A percentile compares a stretch with the other conserved stretches of the same genome.
Evolutionary conservation across 2,113 vertebrate species (phyloP).

Genomic region (Chascanopsetta lugubris): DNA sequence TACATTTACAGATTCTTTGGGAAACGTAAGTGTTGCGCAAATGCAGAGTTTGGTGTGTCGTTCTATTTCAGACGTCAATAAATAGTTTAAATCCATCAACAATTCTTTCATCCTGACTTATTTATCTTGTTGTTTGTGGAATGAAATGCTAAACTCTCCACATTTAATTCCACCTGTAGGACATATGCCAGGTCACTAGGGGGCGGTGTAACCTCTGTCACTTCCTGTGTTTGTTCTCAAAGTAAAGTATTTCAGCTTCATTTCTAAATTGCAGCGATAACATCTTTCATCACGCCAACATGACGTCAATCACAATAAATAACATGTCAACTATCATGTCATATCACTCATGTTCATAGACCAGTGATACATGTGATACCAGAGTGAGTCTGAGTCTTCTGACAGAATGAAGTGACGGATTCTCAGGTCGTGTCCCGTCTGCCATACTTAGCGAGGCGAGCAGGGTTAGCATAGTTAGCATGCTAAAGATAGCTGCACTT

Average conservation of each 20-base stretch:
- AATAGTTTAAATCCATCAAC: slow-evolving; percentile 67
- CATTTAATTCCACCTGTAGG: too few species aligned
- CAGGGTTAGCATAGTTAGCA: slow-evolving; percentile 50
- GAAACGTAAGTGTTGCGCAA: slow-evolving; percentile 80
- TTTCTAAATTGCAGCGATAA: too few species aligned
- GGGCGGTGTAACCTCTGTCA: too few species aligned
- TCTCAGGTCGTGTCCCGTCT: slow-evolving; percentile 8
- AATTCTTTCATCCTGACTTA: neutral
- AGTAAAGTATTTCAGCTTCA: too few species aligned
- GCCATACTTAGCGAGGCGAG: slow-evolving; percentile 37
- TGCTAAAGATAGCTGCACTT: slow-evolving; percentile 55
- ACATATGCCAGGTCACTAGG: too few species aligned
- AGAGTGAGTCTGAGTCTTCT: neutral
- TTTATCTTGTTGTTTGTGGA: neutral
- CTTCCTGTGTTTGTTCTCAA: too few species aligned
- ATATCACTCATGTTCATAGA: too few species aligned
- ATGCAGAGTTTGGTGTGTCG: slow-evolving; percentile 85
- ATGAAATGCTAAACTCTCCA: too few species aligned
- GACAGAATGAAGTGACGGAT: neutral
- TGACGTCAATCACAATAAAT: too few species aligned
- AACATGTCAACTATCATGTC: too few species aligned
- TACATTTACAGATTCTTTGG: slow-evolving; percentile 81
- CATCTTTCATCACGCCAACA: too few species aligned
- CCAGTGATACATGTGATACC: neutral
- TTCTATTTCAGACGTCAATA: slow-evolving; percentile 77